A percentile compares a stretch with the other conserved stretches of the same genome.
Evolutionary conservation across 2,888 invertebrate species (phyloP).

Genomic region (Cheilosia grossa): DNA sequence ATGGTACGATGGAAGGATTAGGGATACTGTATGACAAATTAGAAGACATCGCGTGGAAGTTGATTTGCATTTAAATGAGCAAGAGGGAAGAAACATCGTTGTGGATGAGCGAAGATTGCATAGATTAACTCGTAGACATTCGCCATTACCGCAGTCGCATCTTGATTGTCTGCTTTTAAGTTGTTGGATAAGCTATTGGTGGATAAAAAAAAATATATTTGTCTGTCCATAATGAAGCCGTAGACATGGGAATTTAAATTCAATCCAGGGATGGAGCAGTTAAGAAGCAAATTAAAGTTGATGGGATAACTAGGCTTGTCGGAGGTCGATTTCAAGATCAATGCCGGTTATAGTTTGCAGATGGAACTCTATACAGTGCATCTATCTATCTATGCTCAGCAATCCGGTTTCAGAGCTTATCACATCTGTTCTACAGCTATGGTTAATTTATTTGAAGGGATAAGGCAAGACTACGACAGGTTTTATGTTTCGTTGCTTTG

Average conservation of each 20-base stretch:
- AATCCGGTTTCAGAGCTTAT: no score
- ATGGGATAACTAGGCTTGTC: background rate
- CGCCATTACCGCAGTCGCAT: conserved; percentile 5
- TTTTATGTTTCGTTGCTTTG: no score
- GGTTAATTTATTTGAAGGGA: no score
- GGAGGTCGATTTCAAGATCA: no score
- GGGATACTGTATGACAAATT: conserved; percentile 29
- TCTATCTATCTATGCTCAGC: no score
- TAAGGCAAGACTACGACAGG: no score
- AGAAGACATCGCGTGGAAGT: background rate
- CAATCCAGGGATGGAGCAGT: background rate
- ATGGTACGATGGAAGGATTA: conserved; percentile 27
- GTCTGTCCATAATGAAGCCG: background rate
- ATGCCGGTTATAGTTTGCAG: no score
- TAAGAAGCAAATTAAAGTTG: background rate
- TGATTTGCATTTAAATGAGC: conserved; percentile 50
- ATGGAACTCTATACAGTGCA: no score
- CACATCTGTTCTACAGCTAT: no score
- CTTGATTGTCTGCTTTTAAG: background rate
- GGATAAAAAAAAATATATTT: conserved; percentile 1
- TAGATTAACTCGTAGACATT: conserved; percentile 37
- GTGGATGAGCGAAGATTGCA: background rate
- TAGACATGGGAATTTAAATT: background rate
- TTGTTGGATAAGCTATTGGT: conserved; percentile 14
- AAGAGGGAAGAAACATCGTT: background rate